Conservation (phyloP, 2,113 vertebrate species). For the Colaptes auratus region DNA sequence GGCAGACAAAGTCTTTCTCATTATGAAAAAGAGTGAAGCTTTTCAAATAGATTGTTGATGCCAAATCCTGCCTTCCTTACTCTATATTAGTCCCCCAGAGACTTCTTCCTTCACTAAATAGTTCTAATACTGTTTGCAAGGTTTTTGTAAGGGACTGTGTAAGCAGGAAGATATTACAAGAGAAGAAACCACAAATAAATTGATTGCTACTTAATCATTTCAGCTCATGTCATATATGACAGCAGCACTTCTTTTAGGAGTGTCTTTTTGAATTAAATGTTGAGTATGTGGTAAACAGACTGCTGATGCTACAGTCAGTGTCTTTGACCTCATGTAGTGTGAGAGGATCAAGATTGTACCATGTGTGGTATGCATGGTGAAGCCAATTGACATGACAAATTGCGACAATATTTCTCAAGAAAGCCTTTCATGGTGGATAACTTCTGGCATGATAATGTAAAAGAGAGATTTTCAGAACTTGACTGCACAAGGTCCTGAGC, state of each 20-base stretch:
- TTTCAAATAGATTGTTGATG: background rate
- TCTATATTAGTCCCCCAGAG: background rate
- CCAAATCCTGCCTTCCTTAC: background rate
- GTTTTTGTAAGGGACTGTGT: background rate
- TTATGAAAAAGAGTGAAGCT: background rate
- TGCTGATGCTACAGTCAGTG: background rate
- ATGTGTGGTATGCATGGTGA: background rate
- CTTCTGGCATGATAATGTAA: background rate
- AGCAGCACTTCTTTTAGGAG: background rate
- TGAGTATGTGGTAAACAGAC: accelerated
- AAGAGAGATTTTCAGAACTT: background rate
- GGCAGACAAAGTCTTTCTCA: background rate
- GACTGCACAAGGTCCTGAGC: background rate
- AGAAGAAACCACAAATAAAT: background rate
- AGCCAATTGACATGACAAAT: background rate
- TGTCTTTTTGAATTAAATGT: background rate
- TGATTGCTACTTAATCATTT: background rate
- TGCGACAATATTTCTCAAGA: background rate
- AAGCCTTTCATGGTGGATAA: background rate
- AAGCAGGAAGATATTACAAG: background rate
- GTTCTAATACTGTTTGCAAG: background rate
- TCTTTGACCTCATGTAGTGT: background rate
- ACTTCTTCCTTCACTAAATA: background rate
- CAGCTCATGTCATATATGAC: background rate
- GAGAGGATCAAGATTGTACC: background rate